Evolutionary conservation across 2,113 vertebrate genomes (phyloP).

Genomic region (Toxostoma redivivum): DNA sequence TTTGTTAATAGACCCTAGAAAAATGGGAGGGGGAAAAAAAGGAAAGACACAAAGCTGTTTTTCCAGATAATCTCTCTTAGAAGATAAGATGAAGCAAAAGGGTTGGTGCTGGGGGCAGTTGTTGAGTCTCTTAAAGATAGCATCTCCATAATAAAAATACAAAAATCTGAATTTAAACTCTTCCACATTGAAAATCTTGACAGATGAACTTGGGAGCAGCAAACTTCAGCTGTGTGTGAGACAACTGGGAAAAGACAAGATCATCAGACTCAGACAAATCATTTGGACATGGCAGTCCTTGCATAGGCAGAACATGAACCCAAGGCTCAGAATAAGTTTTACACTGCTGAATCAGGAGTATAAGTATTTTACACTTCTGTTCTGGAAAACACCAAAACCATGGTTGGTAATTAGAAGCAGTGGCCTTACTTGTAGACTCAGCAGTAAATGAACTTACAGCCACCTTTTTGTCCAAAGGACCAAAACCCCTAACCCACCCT

Average conservation of each 20-base stretch:
- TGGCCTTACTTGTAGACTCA: constrained; percentile 23
- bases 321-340: background rate
- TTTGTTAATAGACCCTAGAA: background rate
- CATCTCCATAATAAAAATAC: background rate
- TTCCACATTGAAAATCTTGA: background rate
- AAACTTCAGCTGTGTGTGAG: background rate
- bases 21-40: background rate
- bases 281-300: constrained; percentile 2
- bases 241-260: background rate
- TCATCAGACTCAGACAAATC: background rate
- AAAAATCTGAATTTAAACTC: background rate
- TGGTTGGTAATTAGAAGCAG: constrained; percentile 31
- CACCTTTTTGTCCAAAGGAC: background rate
- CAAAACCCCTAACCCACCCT: background rate
- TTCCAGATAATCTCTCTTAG: background rate
- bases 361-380: constrained; percentile 28
- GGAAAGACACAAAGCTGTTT: background rate
- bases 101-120: background rate
- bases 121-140: background rate
- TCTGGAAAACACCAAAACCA: background rate
- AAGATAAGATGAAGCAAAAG: background rate
- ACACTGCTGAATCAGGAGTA: constrained; percentile 2
- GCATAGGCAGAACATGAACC: background rate
- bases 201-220: background rate
- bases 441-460: background rate